Percentiles rank a stretch among this genome's conserved stretches.
Conservation (phyloP, 2,113 vertebrate species). For the Lathamus discolor region DNA sequence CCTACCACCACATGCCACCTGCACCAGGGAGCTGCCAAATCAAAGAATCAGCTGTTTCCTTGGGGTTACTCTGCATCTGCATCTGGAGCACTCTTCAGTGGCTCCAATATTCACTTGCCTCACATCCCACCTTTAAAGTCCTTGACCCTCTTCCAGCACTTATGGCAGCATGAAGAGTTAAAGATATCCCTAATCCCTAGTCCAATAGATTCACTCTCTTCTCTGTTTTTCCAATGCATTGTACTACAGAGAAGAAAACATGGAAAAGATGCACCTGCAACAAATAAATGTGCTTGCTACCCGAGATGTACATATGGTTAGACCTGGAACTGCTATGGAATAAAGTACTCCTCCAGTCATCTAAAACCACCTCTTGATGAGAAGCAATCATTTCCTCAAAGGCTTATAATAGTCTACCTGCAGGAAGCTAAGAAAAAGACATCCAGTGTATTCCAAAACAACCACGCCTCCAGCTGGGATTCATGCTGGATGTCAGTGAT, state of each 20-base stretch:
- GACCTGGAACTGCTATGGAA: background rate
- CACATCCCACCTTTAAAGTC: background rate
- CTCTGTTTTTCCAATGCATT: background rate
- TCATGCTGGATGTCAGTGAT: background rate
- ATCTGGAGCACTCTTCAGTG: background rate
- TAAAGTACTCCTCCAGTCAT: background rate
- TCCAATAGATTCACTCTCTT: background rate
- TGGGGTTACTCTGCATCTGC: background rate
- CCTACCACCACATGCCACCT: background rate
- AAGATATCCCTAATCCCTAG: background rate
- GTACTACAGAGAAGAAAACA: background rate
- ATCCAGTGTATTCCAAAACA: background rate
- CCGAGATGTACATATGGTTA: background rate
- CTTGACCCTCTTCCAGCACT: background rate
- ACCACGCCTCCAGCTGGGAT: background rate
- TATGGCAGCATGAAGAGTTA: accelerated
- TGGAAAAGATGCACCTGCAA: background rate
- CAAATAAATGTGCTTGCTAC: background rate
- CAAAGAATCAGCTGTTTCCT: accelerated
- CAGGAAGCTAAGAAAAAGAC: background rate
- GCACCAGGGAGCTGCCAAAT: background rate
- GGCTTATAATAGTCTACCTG: accelerated
- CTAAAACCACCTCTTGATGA: background rate
- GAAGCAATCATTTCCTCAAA: background rate
- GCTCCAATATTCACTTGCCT: background rate